Evolutionary conservation across 2,113 vertebrate genomes (phyloP), one percentile per base, ranked within the genome.

Genomic region (Cyanoliseus patagonus): DNA sequence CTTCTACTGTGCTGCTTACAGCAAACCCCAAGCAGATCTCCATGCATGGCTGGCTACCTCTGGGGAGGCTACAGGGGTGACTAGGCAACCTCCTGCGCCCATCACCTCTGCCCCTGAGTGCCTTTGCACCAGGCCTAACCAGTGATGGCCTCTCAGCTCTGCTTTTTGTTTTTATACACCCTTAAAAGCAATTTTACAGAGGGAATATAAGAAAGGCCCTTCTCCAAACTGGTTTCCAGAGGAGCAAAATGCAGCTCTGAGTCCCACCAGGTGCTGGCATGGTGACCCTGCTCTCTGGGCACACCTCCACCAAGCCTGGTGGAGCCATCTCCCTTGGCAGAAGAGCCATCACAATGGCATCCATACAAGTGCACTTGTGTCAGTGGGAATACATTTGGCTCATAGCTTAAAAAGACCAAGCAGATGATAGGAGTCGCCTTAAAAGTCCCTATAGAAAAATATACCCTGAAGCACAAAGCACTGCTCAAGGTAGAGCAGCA

Each of bases 41-140:
- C 49, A 44, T 0, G 0, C 10, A 6, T 0, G 12, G 9, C 10
- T 79, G 52, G n/a, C 27, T 59, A 8, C 31, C 44, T 72, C 53
- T 3, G 3, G 18, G 24, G 39, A 70, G 66, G 31, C 51, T 72
- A 31, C 55, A 55, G 37, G 13, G 49, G 13, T 4, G 72, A 18
- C 3, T 4, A 3, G 25, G 20, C 30, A 76, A 25, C 20, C 8
- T 87, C 20, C 31, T 0, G 0, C 4, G 20, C 30, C 41, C 42
- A 51, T n/a, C 87, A 67, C 7, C 16, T 39, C 67, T 11, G n/a
- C 67, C 11, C 17, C 30, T 0, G 0, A 17, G 33, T 33, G 15
- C 42, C 44, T 92, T 37, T 1, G 1, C 52, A 57, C 13, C n/a
- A 92, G 55, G 27, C 15, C 1, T 2, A 46, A 59, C 14, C 0